Conservation (phyloP, 2,797 vertebrate genomes). For the Falco naumanni region DNA sequence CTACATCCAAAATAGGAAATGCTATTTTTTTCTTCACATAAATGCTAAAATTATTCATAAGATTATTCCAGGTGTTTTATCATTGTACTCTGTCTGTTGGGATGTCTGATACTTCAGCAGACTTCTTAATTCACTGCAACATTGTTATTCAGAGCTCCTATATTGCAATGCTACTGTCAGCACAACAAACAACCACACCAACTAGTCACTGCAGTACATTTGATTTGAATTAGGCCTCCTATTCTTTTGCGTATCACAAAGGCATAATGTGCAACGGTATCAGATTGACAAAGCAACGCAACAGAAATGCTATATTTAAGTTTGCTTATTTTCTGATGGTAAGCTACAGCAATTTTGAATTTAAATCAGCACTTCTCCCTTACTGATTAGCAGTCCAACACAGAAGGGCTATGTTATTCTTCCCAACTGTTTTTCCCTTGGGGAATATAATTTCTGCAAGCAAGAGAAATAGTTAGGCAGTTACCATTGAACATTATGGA, state of each 20-base stretch:
- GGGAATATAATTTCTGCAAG: background rate
- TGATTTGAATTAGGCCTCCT: background rate
- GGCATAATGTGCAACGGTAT: background rate
- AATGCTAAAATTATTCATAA: background rate
- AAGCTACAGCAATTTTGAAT: background rate
- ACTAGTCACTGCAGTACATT: background rate
- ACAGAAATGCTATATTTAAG: background rate
- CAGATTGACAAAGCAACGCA: background rate
- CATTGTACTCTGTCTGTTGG: background rate
- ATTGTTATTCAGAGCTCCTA: background rate
- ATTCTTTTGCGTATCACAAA: background rate
- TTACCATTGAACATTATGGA: background rate
- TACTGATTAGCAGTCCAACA: background rate
- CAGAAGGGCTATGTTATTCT: background rate
- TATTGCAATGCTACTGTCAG: background rate
- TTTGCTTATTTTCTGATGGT: background rate
- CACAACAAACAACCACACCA: background rate
- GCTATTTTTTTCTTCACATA: background rate
- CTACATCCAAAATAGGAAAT: background rate
- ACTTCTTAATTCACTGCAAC: background rate
- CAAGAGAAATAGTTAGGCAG: background rate
- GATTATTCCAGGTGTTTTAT: background rate
- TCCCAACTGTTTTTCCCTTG: background rate
- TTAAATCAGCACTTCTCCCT: background rate
- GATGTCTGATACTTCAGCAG: background rate